These are phyloP conservation scores for Mylabris sibirica DNA, from an alignment of 2,888 invertebrate species.

Conservation along the genomic window DNA sequence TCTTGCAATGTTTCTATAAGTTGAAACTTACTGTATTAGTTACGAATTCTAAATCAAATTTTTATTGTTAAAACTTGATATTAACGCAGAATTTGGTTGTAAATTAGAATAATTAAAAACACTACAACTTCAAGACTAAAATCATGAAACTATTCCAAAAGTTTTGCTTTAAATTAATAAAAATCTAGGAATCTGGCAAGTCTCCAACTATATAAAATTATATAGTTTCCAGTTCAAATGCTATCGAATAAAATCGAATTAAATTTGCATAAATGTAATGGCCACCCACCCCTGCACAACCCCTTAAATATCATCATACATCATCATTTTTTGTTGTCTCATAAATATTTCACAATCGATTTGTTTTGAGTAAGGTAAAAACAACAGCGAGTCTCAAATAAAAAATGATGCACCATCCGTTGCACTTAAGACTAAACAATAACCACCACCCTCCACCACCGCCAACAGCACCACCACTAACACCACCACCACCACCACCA, in stretches of 20 bases:
- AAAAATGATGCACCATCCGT: slow-evolving; percentile 4
- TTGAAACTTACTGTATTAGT: too few species aligned
- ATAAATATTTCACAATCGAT: slow-evolving; percentile 3
- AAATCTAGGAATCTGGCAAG: background rate
- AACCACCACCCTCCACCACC: background rate
- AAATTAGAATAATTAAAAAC: background rate
- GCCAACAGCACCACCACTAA: background rate
- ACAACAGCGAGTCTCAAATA: background rate
- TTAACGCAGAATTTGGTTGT: background rate
- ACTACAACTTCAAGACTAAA: background rate
- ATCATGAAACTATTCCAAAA: background rate
- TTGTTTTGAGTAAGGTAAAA: background rate
- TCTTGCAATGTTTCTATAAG: too few species aligned
- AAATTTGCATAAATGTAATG: background rate
- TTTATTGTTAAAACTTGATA: background rate
- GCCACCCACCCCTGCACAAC: background rate
- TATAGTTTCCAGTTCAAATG: background rate
- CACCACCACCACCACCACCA: background rate
- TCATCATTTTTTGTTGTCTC: background rate
- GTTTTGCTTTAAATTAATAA: background rate
- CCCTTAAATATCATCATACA: background rate
- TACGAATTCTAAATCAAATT: background rate
- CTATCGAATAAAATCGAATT: background rate
- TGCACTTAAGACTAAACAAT: background rate
- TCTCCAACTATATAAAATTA: background rate